A percentile compares a stretch with the other conserved stretches of the same genome.
Evolutionary conservation across 1,140 invertebrate species (phyloP).

Genomic region (Neodiprion pinetum): DNA sequence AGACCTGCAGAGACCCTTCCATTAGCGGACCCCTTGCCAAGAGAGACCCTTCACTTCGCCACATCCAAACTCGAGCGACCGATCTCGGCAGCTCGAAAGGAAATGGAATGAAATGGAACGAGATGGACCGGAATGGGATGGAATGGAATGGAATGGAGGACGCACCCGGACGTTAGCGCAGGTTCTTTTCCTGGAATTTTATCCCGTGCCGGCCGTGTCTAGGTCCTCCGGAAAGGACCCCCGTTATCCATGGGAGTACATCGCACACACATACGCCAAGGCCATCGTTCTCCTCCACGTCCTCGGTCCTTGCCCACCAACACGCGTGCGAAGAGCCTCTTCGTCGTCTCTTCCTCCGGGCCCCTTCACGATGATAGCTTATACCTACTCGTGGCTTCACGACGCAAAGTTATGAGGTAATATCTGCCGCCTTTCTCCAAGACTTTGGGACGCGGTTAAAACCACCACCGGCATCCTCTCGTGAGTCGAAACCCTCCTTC

Average conservation of each 20-base stretch:
- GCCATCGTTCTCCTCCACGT: too few species aligned
- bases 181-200: too few species aligned
- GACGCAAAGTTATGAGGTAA: constrained; percentile 2
- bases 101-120: constrained; percentile 7
- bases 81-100: background rate
- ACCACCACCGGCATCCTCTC: background rate
- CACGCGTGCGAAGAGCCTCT: too few species aligned
- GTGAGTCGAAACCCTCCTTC: too few species aligned
- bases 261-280: too few species aligned
- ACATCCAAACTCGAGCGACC: background rate
- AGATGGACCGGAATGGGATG: constrained; percentile 1
- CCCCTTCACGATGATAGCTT: background rate
- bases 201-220: too few species aligned
- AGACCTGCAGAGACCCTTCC: constrained; percentile 4
- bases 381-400: background rate
- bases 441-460: background rate
- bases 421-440: constrained; percentile 2
- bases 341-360: too few species aligned
- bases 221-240: too few species aligned
- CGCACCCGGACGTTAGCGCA: too few species aligned
- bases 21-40: background rate
- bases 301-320: too few species aligned
- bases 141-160: background rate
- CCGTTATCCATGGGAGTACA: too few species aligned
- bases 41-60: constrained; percentile 1